A percentile compares a stretch with the other conserved stretches of the same genome.
phyloP scores from a whole-genome alignment of 2,113 vertebrate genomes.

The Salvelinus fontinalis region DNA sequence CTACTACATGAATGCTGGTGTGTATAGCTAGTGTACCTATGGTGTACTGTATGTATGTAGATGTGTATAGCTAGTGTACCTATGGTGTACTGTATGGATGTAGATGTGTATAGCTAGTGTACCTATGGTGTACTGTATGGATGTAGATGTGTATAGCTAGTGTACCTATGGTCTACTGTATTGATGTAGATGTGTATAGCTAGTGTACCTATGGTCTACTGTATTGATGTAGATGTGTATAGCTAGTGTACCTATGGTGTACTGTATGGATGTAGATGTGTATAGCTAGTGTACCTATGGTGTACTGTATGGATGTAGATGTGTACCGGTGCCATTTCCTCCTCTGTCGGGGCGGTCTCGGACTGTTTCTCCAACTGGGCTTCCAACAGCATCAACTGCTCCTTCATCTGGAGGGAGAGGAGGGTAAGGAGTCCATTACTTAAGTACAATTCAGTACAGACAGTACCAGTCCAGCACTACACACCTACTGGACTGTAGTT shows the following conservation, averaged over 20 bases:
- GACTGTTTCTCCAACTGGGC: slow-evolving; percentile 87
- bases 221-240: too few relatives aligned
- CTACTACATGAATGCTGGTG: too few relatives aligned
- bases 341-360: slow-evolving; percentile 73
- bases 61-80: neutral
- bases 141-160: neutral
- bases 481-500: slow-evolving; percentile 42
- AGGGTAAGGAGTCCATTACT: accelerated
- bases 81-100: neutral
- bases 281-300: too few relatives aligned
- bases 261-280: too few relatives aligned
- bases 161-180: neutral
- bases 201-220: too few relatives aligned
- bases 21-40: too few relatives aligned
- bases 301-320: too few relatives aligned
- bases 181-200: neutral
- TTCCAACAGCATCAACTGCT: slow-evolving; percentile 84
- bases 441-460: neutral
- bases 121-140: neutral
- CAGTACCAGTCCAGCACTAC: neutral
- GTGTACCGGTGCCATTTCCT: slow-evolving; percentile 80
- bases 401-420: slow-evolving; percentile 75
- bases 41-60: too few relatives aligned
- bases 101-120: neutral
- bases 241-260: too few relatives aligned